Base-by-base conservation (phyloP, 2,113 vertebrate species). In the Lepisosteus osseus region DNA sequence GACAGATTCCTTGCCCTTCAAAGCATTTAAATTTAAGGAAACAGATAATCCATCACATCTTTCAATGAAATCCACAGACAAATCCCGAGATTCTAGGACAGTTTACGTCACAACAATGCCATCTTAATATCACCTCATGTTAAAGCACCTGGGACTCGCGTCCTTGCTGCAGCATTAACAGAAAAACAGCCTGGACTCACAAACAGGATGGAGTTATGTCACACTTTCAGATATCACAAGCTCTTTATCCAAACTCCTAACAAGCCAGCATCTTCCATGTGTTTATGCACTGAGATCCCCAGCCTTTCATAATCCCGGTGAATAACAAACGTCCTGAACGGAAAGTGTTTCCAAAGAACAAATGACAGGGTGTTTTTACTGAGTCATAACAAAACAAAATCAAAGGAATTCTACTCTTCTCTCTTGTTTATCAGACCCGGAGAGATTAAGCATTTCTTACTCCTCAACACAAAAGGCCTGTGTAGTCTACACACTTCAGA, bases 361-460 rank as follows among this genome's bases (percentile, higher is more conserved):
- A 77, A 74, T 68, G 73, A 42, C 77, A 42, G 82, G 78, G 81
- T 74, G 82, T 79, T 86, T 85, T 87, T 69, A 54, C 69, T 75
- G 76, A 91, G 89, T 89, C 87, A 91, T 85, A 92, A 91, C 87
- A 91, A 86, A 83, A 78, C 75, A 67, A 79, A 83, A 86, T 86
- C 82, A 81, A 83, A 73, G 74, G 57, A 72, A 65, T 65, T 73
- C 62, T 71, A 74, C 68, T 63, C 41, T 72, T 43, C 56, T 4
- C 61, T 54, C 75, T 68, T 64, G 8, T 74, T 78, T 79, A 55
- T 73, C 75, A 54, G 54, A 65, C 54, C 45, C 4, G n/a, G 63
- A 42, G 61, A 82, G 86, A 87, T 85, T 84, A 87, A 82, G 80
- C 75, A 67, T 66, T 73, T 75, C 85, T 82, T 75, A 77, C 77